Conservation (phyloP, 2,888 invertebrate genomes). For the Sussaba pulchella region DNA sequence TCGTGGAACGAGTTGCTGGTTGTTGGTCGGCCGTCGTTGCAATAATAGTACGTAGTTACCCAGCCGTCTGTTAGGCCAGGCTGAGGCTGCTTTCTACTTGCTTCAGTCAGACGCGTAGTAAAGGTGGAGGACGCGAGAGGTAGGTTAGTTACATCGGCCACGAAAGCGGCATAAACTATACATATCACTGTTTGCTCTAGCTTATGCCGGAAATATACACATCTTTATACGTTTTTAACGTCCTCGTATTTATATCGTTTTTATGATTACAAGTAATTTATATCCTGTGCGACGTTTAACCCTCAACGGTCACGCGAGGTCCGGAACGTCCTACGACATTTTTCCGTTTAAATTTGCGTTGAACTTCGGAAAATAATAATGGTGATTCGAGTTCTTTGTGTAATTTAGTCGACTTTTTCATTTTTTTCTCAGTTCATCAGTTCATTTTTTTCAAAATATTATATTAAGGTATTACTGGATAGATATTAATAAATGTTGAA, state of each 20-base stretch:
- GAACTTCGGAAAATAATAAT: no score
- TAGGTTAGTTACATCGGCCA: constrained; percentile 57
- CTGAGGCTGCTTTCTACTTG: constrained; percentile 61
- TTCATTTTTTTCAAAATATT: no score
- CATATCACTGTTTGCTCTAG: neutral
- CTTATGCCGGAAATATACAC: neutral
- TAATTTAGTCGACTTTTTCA: no score
- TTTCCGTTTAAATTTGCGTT: no score
- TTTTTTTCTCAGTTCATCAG: no score
- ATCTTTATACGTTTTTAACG: neutral
- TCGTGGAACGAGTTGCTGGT: constrained; percentile 39
- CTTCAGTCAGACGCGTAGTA: constrained; percentile 32
- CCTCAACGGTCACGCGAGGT: no score
- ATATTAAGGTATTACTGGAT: no score
- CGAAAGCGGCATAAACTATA: constrained; percentile 22
- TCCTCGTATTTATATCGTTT: neutral
- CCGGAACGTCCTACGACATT: no score
- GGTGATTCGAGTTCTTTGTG: no score
- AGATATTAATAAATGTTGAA: no score
- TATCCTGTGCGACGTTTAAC: no score
- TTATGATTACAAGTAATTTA: no score
- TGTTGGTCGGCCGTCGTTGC: constrained; percentile 48
- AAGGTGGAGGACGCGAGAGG: constrained; percentile 30
- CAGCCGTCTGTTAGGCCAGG: constrained; percentile 31
- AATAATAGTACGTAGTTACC: constrained; percentile 59